Evolutionary conservation across 2,113 vertebrate species (phyloP).

Genomic region (Ardeotis arabs): DNA sequence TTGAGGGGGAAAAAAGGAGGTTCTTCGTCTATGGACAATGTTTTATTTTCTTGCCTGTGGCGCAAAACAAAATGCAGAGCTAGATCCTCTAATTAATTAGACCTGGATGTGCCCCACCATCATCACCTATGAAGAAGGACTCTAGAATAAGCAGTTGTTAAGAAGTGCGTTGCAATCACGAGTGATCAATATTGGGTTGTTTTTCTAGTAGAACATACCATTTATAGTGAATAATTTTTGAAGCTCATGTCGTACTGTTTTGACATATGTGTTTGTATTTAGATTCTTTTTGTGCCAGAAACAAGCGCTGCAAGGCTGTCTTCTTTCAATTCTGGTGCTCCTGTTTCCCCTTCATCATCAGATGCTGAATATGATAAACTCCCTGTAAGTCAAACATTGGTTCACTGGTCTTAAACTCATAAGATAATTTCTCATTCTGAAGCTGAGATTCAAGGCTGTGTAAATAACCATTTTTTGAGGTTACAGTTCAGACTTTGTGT

Average conservation of each 20-base stretch:
- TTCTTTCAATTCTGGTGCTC: conserved; percentile 68
- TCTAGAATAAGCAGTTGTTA: not conserved
- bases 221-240: not conserved
- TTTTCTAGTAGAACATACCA: not conserved
- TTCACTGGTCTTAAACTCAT: not conserved
- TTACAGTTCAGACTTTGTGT: not conserved
- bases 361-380: conserved; percentile 83
- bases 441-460: not conserved
- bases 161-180: not conserved
- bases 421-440: not conserved
- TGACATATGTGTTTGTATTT: not conserved
- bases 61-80: not conserved
- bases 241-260: not conserved
- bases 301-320: conserved; percentile 59
- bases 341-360: conserved; percentile 76
- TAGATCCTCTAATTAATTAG: not conserved
- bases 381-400: conserved; percentile 75
- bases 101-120: not conserved
- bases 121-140: not conserved
- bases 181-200: not conserved
- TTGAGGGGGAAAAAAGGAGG: accelerated
- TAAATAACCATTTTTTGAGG: not conserved
- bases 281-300: conserved; percentile 95
- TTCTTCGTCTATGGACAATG: not conserved
- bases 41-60: not conserved